These are phyloP conservation scores for Drosophila fuyamai DNA, from an alignment of 1,140 invertebrate genomes.

Conservation along the genomic window DNA sequence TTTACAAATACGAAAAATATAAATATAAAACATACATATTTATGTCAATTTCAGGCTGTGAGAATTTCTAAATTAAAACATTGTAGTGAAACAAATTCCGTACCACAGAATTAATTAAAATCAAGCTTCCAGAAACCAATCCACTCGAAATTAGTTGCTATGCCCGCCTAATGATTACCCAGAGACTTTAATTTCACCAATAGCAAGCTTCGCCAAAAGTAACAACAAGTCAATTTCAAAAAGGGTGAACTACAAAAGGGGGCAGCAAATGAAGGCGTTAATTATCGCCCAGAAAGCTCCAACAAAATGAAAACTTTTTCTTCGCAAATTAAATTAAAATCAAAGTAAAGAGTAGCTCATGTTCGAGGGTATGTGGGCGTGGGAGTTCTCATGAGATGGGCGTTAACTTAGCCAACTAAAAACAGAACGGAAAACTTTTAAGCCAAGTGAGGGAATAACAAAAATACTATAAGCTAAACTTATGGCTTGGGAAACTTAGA, in stretches of 20 bases:
- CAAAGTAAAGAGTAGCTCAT: slow-evolving; percentile 27
- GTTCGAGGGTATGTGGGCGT: slow-evolving; percentile 11
- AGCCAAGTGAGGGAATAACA: slow-evolving; percentile 14
- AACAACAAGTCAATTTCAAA: slow-evolving; percentile 10
- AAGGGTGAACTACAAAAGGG: background rate
- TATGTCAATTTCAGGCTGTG: background rate
- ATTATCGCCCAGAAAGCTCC: slow-evolving; percentile 14
- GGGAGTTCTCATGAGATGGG: slow-evolving; percentile 12
- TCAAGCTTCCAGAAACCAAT: background rate
- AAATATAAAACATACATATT: slow-evolving; percentile 8
- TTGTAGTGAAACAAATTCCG: background rate
- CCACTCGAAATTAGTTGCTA: background rate
- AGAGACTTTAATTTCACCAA: slow-evolving; percentile 48
- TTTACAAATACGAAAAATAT: slow-evolving; percentile 18
- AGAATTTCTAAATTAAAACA: background rate
- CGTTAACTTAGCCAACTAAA: slow-evolving; percentile 47
- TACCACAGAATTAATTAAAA: slow-evolving; percentile 7
- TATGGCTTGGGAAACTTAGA: background rate
- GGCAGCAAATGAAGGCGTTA: slow-evolving; percentile 21
- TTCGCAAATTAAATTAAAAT: slow-evolving; percentile 66
- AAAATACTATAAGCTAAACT: slow-evolving; percentile 1
- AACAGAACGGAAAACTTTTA: slow-evolving; percentile 37
- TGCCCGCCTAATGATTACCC: slow-evolving; percentile 8
- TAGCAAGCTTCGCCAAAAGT: slow-evolving; percentile 20
- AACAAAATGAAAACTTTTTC: slow-evolving; percentile 49